phyloP scores from a whole-genome alignment of 2,797 vertebrate genomes.

The Loris lydekkerianus region DNA sequence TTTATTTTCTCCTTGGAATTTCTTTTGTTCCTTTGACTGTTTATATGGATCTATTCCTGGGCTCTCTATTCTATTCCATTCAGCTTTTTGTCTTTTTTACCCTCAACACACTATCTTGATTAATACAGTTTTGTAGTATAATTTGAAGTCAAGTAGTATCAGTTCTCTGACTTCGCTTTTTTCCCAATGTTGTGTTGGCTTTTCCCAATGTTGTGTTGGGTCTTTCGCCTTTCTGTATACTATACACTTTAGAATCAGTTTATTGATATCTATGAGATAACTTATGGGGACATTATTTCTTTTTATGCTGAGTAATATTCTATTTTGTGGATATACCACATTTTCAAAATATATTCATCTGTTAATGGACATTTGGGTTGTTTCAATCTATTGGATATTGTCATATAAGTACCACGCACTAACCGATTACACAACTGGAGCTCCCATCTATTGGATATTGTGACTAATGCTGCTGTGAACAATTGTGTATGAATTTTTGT shows the following conservation, averaged over 20 bases:
- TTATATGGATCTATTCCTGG: not conserved
- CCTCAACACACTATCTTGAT: not conserved
- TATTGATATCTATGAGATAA: not conserved
- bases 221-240: not conserved
- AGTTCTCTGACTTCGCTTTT: not conserved
- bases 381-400: not conserved
- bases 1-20: not conserved
- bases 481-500: not conserved
- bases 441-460: not conserved
- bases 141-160: not conserved
- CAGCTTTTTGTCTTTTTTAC: not conserved
- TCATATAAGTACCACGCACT: no score
- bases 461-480: not conserved
- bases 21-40: not conserved
- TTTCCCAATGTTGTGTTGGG: not conserved
- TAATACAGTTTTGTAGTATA: not conserved
- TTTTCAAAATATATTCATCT: not conserved
- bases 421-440: no score
- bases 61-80: not conserved
- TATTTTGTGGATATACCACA: not conserved
- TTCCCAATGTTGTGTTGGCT: not conserved
- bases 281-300: not conserved
- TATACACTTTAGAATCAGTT: not conserved
- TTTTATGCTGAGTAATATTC: not conserved
- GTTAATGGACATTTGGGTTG: not conserved